Evolutionary conservation across 2,888 invertebrate genomes (phyloP).

Genomic region (Cryptophagus acutangulus): DNA sequence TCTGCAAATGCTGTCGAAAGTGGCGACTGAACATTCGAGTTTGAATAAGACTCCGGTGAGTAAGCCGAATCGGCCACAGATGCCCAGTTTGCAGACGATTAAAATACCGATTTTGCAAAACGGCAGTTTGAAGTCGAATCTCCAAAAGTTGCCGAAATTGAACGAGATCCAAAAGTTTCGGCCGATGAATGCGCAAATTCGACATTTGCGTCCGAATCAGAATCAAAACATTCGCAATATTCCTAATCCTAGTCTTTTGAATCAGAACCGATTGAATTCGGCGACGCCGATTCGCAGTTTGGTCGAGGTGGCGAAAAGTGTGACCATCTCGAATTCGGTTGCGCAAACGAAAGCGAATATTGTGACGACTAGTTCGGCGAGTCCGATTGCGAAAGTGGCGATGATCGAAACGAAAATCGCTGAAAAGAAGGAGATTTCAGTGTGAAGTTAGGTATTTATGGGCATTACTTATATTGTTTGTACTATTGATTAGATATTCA

Average conservation of each 20-base stretch:
- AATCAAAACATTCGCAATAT: conserved; percentile 61
- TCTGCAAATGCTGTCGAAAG: conserved; percentile 53
- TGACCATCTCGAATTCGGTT: conserved; percentile 9
- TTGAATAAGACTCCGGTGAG: conserved; percentile 29
- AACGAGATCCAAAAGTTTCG: conserved; percentile 48
- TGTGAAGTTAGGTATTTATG: conserved; percentile 18
- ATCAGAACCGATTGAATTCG: conserved; percentile 39
- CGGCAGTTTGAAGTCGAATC: conserved; percentile 26
- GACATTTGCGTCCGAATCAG: conserved; percentile 44
- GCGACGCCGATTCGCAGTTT: conserved; percentile 19
- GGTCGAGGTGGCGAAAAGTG: neutral
- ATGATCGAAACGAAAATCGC: conserved; percentile 24
- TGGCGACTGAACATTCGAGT: conserved; percentile 41
- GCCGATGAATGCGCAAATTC: conserved; percentile 34
- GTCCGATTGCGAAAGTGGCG: conserved; percentile 13
- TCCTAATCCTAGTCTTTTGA: conserved; percentile 57
- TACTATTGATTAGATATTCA: no score
- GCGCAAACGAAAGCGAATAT: neutral
- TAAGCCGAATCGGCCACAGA: conserved; percentile 31
- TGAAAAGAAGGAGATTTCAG: conserved; percentile 34
- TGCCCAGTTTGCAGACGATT: conserved; percentile 42
- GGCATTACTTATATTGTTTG: no score
- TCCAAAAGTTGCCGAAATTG: conserved; percentile 46
- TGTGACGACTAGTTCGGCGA: neutral
- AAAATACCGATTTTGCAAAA: conserved; percentile 32